These are phyloP conservation scores for Tetramorium parvispinum DNA, from an alignment of 1,140 invertebrate species.

Conservation along the genomic window DNA sequence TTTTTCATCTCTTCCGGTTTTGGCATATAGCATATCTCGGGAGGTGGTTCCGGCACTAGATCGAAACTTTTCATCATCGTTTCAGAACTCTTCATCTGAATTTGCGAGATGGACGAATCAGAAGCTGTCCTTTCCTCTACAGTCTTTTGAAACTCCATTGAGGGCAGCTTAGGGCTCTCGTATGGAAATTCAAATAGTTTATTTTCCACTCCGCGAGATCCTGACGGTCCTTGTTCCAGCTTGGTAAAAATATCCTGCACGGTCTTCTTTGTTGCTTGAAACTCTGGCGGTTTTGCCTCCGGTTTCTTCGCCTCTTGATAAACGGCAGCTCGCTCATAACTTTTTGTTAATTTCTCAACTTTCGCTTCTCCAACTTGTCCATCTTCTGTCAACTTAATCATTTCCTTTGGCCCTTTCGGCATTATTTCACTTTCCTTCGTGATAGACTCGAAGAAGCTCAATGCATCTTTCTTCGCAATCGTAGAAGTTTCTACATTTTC, in stretches of 20 bases:
- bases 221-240: constrained; percentile 76
- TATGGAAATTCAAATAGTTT: constrained; percentile 83
- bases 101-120: constrained; percentile 80
- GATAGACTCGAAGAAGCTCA: constrained; percentile 88
- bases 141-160: constrained; percentile 78
- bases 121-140: constrained; percentile 79
- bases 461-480: constrained; percentile 85
- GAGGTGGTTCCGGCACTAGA: constrained; percentile 89
- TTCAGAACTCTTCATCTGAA: constrained; percentile 82
- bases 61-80: constrained; percentile 85
- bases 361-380: constrained; percentile 80
- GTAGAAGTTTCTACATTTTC: constrained; percentile 84
- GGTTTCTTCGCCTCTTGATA: constrained; percentile 79
- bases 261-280: constrained; percentile 76
- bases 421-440: constrained; percentile 82
- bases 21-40: constrained; percentile 89
- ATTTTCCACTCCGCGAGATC: constrained; percentile 81
- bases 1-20: constrained; percentile 84
- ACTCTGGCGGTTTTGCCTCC: constrained; percentile 66
- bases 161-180: constrained; percentile 80
- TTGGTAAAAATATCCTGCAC: constrained; percentile 82
- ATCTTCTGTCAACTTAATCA: constrained; percentile 80
- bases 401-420: constrained; percentile 80
- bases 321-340: constrained; percentile 81
- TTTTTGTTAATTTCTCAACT: constrained; percentile 83